Evolutionary conservation across 1,140 invertebrate species (phyloP).

Genomic region (Eurosta solidaginis): DNA sequence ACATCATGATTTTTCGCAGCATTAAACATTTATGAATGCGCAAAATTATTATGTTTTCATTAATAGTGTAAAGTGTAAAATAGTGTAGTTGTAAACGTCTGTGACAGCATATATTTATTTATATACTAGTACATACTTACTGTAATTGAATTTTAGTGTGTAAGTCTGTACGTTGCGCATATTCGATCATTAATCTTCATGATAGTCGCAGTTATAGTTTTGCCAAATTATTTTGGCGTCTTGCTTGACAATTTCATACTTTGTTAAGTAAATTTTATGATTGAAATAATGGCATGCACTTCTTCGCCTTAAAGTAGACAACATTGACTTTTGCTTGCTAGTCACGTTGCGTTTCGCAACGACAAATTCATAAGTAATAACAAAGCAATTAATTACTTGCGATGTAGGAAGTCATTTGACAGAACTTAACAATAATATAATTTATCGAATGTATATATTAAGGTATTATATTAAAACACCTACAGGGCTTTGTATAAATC

Average conservation of each 20-base stretch:
- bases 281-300: not conserved
- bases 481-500: too few relatives aligned
- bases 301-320: too few relatives aligned
- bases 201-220: conserved; percentile 27
- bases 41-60: conserved; percentile 32
- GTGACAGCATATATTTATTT: too few relatives aligned
- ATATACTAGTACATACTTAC: too few relatives aligned
- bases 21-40: conserved; percentile 32
- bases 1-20: conserved; percentile 29
- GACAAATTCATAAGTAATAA: too few relatives aligned
- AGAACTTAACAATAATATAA: too few relatives aligned
- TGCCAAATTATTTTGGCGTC: not conserved
- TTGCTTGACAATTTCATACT: not conserved
- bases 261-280: conserved; percentile 6
- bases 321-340: not conserved
- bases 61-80: not conserved
- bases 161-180: not conserved
- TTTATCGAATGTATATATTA: too few relatives aligned
- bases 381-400: too few relatives aligned
- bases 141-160: not conserved
- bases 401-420: too few relatives aligned
- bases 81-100: not conserved
- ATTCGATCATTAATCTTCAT: conserved; percentile 23
- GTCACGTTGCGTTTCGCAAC: not conserved
- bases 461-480: too few relatives aligned